Conservation (phyloP, 2,113 vertebrate genomes). For the Menura novaehollandiae region DNA sequence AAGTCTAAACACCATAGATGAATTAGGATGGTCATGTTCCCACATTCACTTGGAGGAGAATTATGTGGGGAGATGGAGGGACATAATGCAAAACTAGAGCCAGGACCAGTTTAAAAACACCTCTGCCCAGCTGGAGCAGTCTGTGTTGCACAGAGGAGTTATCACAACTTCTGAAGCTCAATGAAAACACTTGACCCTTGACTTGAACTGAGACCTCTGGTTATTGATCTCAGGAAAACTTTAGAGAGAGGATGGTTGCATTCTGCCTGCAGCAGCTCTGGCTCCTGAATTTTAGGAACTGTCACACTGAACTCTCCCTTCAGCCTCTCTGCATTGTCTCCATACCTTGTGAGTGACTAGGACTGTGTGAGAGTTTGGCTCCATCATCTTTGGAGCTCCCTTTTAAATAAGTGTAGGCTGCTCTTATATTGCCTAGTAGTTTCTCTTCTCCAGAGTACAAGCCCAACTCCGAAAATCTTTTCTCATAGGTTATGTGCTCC, state of each 20-base stretch:
- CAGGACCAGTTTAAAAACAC: background rate
- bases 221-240: constrained; percentile 24
- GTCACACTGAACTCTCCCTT: background rate
- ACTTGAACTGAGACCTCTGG: constrained; percentile 25
- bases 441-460: background rate
- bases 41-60: background rate
- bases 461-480: background rate
- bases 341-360: background rate
- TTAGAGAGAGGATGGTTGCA: background rate
- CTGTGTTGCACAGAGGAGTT: background rate
- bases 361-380: background rate
- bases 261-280: background rate
- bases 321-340: background rate
- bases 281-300: background rate
- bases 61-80: background rate
- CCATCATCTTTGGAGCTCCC: background rate
- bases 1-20: background rate
- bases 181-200: constrained; percentile 27
- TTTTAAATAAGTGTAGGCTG: background rate
- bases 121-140: background rate
- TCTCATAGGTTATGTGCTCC: background rate
- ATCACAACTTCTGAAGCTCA: constrained; percentile 1
- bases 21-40: background rate
- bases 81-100: background rate
- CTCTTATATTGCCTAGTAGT: background rate